Evolutionary conservation across 1,140 invertebrate genomes (phyloP), one percentile per base, ranked within the genome.

Genomic region (Arion vulgaris): DNA sequence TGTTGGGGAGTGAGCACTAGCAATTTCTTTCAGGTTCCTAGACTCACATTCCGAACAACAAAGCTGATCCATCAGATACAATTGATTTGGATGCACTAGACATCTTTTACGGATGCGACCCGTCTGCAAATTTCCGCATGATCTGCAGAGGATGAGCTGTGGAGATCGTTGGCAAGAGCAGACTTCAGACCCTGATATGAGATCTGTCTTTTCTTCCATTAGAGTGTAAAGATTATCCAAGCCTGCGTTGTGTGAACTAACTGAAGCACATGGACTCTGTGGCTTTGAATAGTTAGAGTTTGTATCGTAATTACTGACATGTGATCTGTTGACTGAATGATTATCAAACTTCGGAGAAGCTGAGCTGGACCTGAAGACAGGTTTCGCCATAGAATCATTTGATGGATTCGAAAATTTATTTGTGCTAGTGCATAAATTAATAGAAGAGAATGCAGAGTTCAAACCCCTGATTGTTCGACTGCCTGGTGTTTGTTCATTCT

Each of bases 1-100:
- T n/a, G n/a, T n/a, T n/a, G n/a, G n/a, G n/a, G n/a, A n/a, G n/a
- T n/a, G 57, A 49, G 76, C 51, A 38, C 45, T 34, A 26, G 26
- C 62, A n/a, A 78, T 38, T 78, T 78, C 76, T 78, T 78, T 78
- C 53, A 78, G 38, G 36, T 66, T 39, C 39, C 23, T 0, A 5
- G 76, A 78, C 34, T 78, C 32, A 49, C 76, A 78, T n/a, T 39
- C 53, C 15, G 34, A 1, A 39, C 76, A 78, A 39, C 76, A 78
- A 0, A 38, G 9, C n/a, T 66, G 23, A 39, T 78, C 76, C 76
- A 78, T 78, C 13, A 78, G 38, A 53, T 38, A 78, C 9, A 78
- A 19, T 26, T 78, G n/a, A 15, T 66, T 78, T 15, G 53, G 76
- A 26, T 78, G 76, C 1, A 66, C 26, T 23, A 34, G 0, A 36